Evolutionary conservation across 37 sponge, comb jelly and placozoan genomes (phyloP), one percentile per base, ranked within the genome.

Genomic region (Halisarca cf. caerulea): DNA sequence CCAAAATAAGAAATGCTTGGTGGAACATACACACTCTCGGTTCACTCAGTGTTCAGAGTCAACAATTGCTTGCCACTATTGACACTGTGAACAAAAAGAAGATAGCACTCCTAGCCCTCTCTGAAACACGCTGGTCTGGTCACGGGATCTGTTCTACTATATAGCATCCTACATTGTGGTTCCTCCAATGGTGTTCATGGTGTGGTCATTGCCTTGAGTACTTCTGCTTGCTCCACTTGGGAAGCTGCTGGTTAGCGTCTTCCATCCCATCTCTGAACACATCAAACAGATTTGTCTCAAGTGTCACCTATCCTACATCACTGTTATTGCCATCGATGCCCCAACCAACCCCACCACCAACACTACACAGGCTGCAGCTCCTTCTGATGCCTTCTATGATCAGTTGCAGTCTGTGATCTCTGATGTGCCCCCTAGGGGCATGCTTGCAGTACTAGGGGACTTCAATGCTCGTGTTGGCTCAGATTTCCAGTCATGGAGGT

Each of bases 121-220:
- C 64, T 62, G 64, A 62, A 27, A 62, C 64, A 23, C 64, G 64
- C 64, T 62, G 64, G 64, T 27, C 64, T 62, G 64, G 64, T 62
- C 64, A 62, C 15, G 64, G 64, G 30, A 62, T 62, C 6, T 47
- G 6, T 47, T 47, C 11, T 47, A n/a, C n/a, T n/a, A n/a, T n/a
- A n/a, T 27, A 62, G 18, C 23, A 62, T 62, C 64, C 64, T 62
- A 20, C 64, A 62, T 27, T 62, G 64, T 62, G 64, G 64, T 27
- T 62, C 23, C 64, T 30, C 64, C 23, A 27, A 27, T 15, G 64
- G 64, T 15, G 18, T 62, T 23, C 64, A 62, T 23, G 30, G 64
- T 62, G 64, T 62, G 8, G 64, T 23, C 64, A 62, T 62, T 15
- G 23, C 64, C 25, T 30, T 62, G 30, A 23, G 64, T 62, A 6